Evolutionary conservation across 2,113 vertebrate genomes (phyloP).

Genomic region (Larimichthys polyactis): DNA sequence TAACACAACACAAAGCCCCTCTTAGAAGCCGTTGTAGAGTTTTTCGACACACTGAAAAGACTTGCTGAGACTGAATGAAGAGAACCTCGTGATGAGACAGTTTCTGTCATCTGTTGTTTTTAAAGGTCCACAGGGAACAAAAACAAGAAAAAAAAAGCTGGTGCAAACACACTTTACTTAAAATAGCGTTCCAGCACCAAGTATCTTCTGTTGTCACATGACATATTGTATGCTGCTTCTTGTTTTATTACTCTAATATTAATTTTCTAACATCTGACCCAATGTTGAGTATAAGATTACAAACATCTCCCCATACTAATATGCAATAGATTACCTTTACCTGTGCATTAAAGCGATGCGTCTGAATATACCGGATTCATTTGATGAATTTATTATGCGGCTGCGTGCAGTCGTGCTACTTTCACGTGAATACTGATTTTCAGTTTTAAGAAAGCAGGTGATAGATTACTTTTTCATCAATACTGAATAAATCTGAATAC

Average conservation of each 20-base stretch:
- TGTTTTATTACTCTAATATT: not conserved
- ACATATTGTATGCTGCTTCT: not conserved
- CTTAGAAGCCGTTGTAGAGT: not conserved
- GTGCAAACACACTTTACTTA: not conserved
- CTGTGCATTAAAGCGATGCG: not conserved
- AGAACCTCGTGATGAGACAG: not conserved
- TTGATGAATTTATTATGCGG: too few relatives aligned
- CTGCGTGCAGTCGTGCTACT: not conserved
- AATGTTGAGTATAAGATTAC: not conserved
- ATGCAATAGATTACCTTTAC: not conserved
- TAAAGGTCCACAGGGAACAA: not conserved
- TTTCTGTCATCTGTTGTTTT: not conserved
- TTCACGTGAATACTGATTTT: not conserved
- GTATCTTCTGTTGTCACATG: not conserved
- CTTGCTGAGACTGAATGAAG: not conserved
- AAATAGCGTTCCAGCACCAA: not conserved
- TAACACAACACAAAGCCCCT: not conserved
- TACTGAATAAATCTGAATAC: slow-evolving; percentile 1
- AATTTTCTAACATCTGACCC: not conserved
- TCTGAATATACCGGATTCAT: too few relatives aligned
- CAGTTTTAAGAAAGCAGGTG: not conserved
- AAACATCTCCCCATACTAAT: not conserved
- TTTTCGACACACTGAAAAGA: not conserved
- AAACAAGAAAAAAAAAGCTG: not conserved
- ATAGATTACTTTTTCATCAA: slow-evolving; percentile 11